Base-by-base conservation (phyloP, 2,113 vertebrate genomes). In the Xiphophorus hellerii region DNA sequence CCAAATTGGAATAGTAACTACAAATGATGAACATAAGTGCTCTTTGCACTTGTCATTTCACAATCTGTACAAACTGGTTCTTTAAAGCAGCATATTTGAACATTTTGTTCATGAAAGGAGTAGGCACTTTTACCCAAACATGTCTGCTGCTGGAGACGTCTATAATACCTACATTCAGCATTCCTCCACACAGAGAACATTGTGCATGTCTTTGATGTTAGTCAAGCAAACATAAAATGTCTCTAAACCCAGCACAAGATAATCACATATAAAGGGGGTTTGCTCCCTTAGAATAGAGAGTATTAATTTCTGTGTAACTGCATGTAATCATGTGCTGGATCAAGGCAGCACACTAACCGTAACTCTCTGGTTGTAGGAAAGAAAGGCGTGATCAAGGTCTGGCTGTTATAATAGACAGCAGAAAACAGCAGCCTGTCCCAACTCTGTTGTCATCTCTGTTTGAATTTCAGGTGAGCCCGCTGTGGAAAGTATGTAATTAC, bases 391-490 rank as follows among this genome's bases (percentile, higher is more conserved):
- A 95, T 74, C 89, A 92, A 77, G 96, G 96, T 29, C 86, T 96
- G 29, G 92, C 94, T 42, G 82, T 96, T 60, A 83, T 96, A 60
- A 92, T 96, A 76, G 96, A 96, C 71, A 74, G 92, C 64, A 95
- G 95, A 66, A 93, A 88, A 78, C 93, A 93, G 76, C 94, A 84
- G 73, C 86, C 93, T 8, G 20, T 78, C 66, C 80, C 92, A 51
- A 80, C 82, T 61, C 87, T 96, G 68, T 92, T 94, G 90, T 92
- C 92, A 73, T 94, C 94, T 28, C 89, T 96, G 86, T 89, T 92
- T 84, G 92, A 93, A 81, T 85, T 96, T 82, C 95, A 96, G 95
- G 96, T 96, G 87, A 94, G 93, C 64, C 71, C 63, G 0, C 78
- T 70, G 60, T 86, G 77, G 79, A 84, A 85, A 87, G 76, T 82